Base-by-base conservation (phyloP, 2,797 vertebrate genomes). In the Typhlichthys subterraneus region DNA sequence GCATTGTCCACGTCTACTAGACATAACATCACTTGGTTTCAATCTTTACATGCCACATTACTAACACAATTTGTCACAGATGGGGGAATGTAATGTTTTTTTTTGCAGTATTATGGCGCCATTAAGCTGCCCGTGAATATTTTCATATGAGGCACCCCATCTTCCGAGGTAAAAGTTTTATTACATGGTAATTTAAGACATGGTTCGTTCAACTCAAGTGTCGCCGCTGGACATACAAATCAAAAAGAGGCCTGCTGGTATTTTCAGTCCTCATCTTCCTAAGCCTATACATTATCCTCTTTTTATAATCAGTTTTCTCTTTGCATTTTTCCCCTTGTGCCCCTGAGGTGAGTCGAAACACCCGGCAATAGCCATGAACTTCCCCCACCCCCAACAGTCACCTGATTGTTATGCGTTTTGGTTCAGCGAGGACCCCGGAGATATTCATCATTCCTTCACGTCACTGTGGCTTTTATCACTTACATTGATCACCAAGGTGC, bases 401-500 rank as follows among this genome's bases (percentile, higher is more conserved):
- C 49, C 61, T 70, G 59, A 59, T 12, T 72, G 85, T 87, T 75
- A 87, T 87, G 85, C 68, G 76, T 77, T 67, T 61, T 63, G 81
- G 76, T 82, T 83, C 76, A 75, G 76, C 54, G 77, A 79, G 65
- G 74, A 69, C 67, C 65, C 5, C 46, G 46, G 56, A 77, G 71
- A 83, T 5, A 47, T 80, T 75, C 73, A 81, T 77, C 70, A 72
- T 61, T 61, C 67, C 70, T 79, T 63, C 63, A 64, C 69, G 74
- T 84, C 80, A 83, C 68, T 15, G 55, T 63, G 61, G 53, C 56
- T 77, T 88, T 85, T 85, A 87, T 75, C 81, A 76, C 85, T 75
- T 79, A 63, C 82, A 83, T 80, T 80, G 78, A 87, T 81, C 86
- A 85, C 80, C 76, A 77, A 83, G 81, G 85, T 87, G 85, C 76